phyloP scores from a whole-genome alignment of 2,113 vertebrate genomes.

The Platycercus adscitus region DNA sequence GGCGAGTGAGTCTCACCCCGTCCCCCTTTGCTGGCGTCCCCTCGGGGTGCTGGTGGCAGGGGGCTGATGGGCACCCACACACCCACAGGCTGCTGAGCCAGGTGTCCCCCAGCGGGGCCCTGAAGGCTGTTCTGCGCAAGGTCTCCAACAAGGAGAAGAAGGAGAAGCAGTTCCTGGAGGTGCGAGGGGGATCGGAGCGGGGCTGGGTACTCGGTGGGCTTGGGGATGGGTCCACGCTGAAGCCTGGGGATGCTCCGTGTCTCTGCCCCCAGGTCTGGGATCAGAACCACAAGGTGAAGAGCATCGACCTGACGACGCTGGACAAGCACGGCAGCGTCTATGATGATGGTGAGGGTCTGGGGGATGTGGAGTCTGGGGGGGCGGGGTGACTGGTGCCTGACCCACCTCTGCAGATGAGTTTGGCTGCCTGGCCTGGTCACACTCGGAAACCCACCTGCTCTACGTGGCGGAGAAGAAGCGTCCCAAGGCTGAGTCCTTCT shows the following conservation, averaged over 20 bases:
- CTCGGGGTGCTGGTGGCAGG: accelerated
- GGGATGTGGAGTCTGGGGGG: not conserved
- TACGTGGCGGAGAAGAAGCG: slow-evolving; percentile 97
- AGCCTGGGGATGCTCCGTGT: accelerated
- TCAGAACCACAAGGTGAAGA: slow-evolving; percentile 93
- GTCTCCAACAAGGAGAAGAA: slow-evolving; percentile 80
- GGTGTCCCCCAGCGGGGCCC: slow-evolving; percentile 89
- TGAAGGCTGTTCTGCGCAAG: slow-evolving; percentile 92
- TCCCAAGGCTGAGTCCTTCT: slow-evolving; percentile 92
- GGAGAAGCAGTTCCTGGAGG: slow-evolving; percentile 94
- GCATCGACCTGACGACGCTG: slow-evolving; percentile 87
- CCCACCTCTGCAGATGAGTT: slow-evolving; percentile 84
- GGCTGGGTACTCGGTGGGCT: not conserved
- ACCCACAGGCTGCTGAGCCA: slow-evolving; percentile 83
- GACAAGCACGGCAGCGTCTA: slow-evolving; percentile 93
- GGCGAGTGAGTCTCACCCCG: slow-evolving; percentile 82
- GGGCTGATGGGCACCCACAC: not conserved
- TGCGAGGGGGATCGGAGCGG: not conserved
- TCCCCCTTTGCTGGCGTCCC: accelerated
- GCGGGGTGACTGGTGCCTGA: not conserved
- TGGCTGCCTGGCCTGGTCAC: slow-evolving; percentile 95
- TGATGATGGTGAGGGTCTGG: slow-evolving; percentile 82
- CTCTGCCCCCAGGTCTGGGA: slow-evolving; percentile 86
- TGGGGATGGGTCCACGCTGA: accelerated
- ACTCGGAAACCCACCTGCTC: slow-evolving; percentile 94